These are phyloP conservation scores for Diploptera punctata DNA, from an alignment of 2,888 invertebrate species.

Conservation along the genomic window DNA sequence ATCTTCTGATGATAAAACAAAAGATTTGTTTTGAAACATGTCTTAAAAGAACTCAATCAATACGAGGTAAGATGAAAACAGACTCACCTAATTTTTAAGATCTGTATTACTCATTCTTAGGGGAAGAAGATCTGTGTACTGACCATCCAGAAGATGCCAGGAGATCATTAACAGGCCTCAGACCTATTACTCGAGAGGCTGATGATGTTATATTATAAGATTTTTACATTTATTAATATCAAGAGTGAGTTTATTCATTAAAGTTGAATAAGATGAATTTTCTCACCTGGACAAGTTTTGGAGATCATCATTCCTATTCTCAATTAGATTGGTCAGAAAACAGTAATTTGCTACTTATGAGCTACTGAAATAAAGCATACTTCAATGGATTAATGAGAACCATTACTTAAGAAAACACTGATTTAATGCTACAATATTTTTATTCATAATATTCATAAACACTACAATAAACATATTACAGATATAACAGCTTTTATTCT, in stretches of 20 bases:
- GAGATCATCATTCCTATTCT: not conserved
- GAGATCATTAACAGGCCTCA: too few species aligned
- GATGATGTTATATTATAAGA: too few species aligned
- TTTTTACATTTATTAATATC: too few species aligned
- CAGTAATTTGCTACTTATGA: not conserved
- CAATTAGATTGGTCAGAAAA: not conserved
- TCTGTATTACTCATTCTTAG: too few species aligned
- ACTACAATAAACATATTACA: constrained; percentile 9
- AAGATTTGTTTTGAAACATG: too few species aligned
- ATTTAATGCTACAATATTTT: not conserved
- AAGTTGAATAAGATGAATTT: not conserved
- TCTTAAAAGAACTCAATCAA: too few species aligned
- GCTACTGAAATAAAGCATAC: not conserved
- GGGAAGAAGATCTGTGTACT: too few species aligned
- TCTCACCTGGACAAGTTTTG: not conserved
- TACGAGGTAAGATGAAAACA: too few species aligned
- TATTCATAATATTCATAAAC: not conserved
- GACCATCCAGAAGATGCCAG: too few species aligned
- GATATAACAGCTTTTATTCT: not conserved
- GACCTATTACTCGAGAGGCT: too few species aligned
- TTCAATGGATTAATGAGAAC: not conserved
- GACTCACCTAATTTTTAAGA: too few species aligned
- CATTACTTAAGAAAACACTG: not conserved
- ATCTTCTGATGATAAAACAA: too few species aligned
- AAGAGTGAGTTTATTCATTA: not conserved